These are phyloP conservation scores for Epizoanthus illoricatus DNA, from an alignment of 92 coral and sea anemone species.

Conservation along the genomic window DNA sequence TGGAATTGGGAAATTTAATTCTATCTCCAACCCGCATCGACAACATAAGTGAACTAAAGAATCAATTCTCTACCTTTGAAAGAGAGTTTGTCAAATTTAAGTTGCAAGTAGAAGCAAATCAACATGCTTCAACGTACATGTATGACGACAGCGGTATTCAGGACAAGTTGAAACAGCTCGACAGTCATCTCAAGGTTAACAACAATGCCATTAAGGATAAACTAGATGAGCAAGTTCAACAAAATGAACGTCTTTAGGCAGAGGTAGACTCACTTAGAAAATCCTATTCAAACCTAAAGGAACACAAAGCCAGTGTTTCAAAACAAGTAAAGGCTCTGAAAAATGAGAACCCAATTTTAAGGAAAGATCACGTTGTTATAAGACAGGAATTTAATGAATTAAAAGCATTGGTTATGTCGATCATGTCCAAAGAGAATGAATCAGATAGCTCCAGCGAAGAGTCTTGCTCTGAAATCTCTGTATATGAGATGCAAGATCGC, in stretches of 20 bases:
- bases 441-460: background rate
- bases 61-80: conserved; percentile 12
- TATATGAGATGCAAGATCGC: background rate
- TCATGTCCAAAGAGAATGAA: background rate
- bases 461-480: background rate
- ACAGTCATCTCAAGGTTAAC: background rate
- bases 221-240: background rate
- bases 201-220: background rate
- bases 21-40: conserved; percentile 16
- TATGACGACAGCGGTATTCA: conserved; percentile 6
- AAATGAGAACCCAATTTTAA: background rate
- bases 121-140: background rate
- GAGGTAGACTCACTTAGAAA: background rate
- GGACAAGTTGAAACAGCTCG: conserved; percentile 11
- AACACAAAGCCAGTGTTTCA: background rate
- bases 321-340: background rate
- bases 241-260: background rate
- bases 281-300: background rate
- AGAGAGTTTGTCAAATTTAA: conserved; percentile 10
- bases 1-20: background rate
- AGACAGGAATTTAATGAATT: background rate
- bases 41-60: conserved; percentile 11
- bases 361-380: background rate
- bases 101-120: conserved; percentile 1
- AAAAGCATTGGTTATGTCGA: background rate